These are phyloP conservation scores for Cinclus cinclus DNA, from an alignment of 2,113 vertebrate genomes.

Conservation along the genomic window DNA sequence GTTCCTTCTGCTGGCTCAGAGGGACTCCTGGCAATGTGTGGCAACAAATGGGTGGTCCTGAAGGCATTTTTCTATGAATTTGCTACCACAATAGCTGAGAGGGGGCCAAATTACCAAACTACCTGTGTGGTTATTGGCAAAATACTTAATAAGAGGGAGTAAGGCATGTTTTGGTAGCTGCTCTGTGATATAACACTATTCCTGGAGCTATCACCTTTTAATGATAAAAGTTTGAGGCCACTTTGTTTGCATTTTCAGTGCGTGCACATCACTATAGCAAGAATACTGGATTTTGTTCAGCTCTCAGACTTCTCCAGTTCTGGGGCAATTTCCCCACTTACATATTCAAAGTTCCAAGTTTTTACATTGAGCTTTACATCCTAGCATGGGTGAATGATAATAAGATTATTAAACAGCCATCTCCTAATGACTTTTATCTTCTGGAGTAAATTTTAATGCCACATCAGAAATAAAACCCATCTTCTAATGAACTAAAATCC, in stretches of 20 bases:
- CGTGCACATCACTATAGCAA: neutral
- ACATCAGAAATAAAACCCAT: neutral
- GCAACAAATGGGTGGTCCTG: neutral
- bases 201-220: neutral
- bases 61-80: neutral
- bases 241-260: neutral
- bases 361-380: neutral
- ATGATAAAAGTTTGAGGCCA: neutral
- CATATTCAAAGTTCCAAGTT: neutral
- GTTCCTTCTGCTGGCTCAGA: neutral
- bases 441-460: neutral
- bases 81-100: neutral
- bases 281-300: neutral
- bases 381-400: neutral
- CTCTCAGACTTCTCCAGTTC: neutral
- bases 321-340: neutral
- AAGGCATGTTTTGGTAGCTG: neutral
- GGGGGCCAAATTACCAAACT: neutral
- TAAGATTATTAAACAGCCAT: neutral
- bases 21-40: fast-evolving
- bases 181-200: neutral
- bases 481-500: neutral
- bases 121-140: neutral
- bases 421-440: neutral
- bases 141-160: neutral